These are phyloP conservation scores for Gopherus flavomarginatus DNA, from an alignment of 2,113 vertebrate genomes.

Conservation along the genomic window DNA sequence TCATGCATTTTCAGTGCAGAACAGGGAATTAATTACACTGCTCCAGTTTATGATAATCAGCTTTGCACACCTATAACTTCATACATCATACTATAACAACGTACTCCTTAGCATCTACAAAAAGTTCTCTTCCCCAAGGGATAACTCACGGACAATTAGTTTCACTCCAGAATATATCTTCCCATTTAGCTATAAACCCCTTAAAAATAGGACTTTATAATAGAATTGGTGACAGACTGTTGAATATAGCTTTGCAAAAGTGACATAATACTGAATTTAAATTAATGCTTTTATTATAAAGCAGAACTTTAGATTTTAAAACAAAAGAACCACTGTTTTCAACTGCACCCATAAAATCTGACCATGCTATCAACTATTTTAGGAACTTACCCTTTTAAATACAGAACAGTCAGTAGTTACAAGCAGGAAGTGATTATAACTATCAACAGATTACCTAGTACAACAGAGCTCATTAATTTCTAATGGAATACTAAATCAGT, in stretches of 20 bases:
- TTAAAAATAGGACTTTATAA: background rate
- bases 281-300: background rate
- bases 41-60: background rate
- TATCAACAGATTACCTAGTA: background rate
- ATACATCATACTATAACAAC: background rate
- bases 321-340: background rate
- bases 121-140: background rate
- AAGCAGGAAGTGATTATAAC: background rate
- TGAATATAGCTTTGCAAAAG: background rate
- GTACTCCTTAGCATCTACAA: background rate
- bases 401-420: background rate
- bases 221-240: background rate
- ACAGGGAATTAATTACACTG: background rate
- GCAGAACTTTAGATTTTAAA: background rate
- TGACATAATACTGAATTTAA: background rate
- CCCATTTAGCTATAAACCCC: background rate
- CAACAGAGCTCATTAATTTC: background rate
- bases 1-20: background rate
- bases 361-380: rapidly evolving
- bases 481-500: background rate
- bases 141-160: background rate
- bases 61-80: background rate
- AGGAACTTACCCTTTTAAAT: background rate
- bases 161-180: background rate
- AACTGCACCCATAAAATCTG: background rate